Base-by-base conservation (phyloP, 2,888 invertebrate genomes). In the Venusia cambrica region DNA sequence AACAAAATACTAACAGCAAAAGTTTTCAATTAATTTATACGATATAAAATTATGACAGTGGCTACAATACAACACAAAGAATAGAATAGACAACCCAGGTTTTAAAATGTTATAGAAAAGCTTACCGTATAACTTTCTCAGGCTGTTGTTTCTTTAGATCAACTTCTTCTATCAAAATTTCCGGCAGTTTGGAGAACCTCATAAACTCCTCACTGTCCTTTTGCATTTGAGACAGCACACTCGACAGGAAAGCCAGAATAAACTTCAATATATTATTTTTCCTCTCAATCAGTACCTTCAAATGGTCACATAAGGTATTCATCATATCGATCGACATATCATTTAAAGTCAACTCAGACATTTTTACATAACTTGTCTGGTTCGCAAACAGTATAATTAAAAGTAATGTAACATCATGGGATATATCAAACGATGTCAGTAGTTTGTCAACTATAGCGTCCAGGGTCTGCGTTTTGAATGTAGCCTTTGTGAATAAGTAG, bases 351-450 rank as follows among this genome's bases (percentile, higher is more conserved):
- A 73, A 74, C 5, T 87, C 73, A 0, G 90, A 81, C 26, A 94
- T 81, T 4, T 57, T 62, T 0, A 62, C 80, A 1, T 88, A 58
- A 17, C 87, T 81, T 5, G 69, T 62, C 34, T 95, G 94, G 5
- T 89, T 89, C 45, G 92, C 92, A 58, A 92, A 94, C 26, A 95
- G 80, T 48, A 93, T 84, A n/a, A 92, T 78, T 10, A 96, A 72
- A 5, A 94, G 73, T 17, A 93, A 69, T 4, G 92, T 73, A 0
- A 91, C 89, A 60, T 95, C 93, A 43, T 84, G 80, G 1, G 76
- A 66, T 27, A 87, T 38, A 32, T 77, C 72, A 67, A 75, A 72
- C 38, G 75, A 76, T 0, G 71, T 73, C 2, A 84, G 45, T 0
- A 88, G 47, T 45, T 70, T 78, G 1, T 74, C 74, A 5, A 90